Percentiles rank a stretch among this genome's conserved stretches.
phyloP scores from a whole-genome alignment of 1,140 invertebrate genomes.

The Drosophila chauvacae region DNA sequence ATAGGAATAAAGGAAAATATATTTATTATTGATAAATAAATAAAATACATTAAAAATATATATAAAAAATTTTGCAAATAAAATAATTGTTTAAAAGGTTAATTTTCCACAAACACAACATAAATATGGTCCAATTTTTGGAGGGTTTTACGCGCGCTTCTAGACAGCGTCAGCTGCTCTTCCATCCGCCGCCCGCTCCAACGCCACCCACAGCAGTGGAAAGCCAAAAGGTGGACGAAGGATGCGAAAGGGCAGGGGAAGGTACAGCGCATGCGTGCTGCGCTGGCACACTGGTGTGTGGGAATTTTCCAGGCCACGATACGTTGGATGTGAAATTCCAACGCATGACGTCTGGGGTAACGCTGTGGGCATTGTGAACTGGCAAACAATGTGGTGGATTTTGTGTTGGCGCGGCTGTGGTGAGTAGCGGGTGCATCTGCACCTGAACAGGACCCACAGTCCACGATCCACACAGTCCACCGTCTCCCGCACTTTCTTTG shows the following conservation, averaged over 20 bases:
- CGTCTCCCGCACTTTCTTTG: not conserved
- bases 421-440: conserved; percentile 37
- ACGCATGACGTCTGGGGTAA: conserved; percentile 64
- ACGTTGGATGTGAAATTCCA: conserved; percentile 55
- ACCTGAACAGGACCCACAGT: conserved; percentile 15
- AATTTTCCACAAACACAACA: not conserved
- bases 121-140: conserved; percentile 33
- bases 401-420: conserved; percentile 23
- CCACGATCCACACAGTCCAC: conserved; percentile 4
- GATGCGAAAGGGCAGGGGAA: not conserved
- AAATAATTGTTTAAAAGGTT: not conserved
- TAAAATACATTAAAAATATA: too few species aligned
- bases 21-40: too few species aligned
- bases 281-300: conserved; percentile 43
- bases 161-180: conserved; percentile 62
- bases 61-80: too few species aligned
- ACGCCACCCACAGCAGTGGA: conserved; percentile 20
- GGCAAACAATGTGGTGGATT: conserved; percentile 28
- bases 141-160: conserved; percentile 65
- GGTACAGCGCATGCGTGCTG: conserved; percentile 58
- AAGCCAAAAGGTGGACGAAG: not conserved
- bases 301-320: conserved; percentile 59
- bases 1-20: too few species aligned
- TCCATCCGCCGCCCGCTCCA: not conserved
- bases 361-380: conserved; percentile 53